Base-by-base conservation (phyloP, 2,113 vertebrate genomes). In the Boulengeromyrus knoepffleri region DNA sequence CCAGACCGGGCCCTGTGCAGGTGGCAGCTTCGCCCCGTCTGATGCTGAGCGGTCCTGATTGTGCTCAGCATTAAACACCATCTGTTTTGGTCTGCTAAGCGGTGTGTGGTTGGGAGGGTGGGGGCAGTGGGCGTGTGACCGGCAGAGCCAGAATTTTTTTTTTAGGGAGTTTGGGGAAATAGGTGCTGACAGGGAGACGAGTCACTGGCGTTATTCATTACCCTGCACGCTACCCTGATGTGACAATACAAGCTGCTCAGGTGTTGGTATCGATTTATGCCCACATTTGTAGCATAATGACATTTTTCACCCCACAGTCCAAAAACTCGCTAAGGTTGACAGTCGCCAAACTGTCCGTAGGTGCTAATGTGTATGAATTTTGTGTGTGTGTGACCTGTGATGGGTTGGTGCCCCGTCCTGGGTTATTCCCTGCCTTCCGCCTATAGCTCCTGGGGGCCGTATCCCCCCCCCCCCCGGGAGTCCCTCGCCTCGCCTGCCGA, bases 1-100 rank as follows among this genome's bases (percentile, higher is more conserved):
- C 15, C 94, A 95, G 94, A 94, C 95, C 95, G 94, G 92, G 91
- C 94, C 96, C 95, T 7, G 90, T 95, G 93, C 96, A 97, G 95
- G 95, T 96, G 96, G 95, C 95, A 95, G 92, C 95, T 95, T 96
- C 94, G 95, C 93, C 93, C 93, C 92, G 93, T 92, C 93, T 94
- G 95, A 96, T 94, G 94, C 95, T 94, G 95, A 95, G 95, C 89
- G 83, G 94, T 91, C 62, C 91, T 94, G 94, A 96, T 97, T 96
- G 94, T 95, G 92, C 94, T 93, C 92, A 93, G 95, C 93, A 96
- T 95, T 94, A 96, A 95, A 95, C 92, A 2, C 95, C 95, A 96
- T 96, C 95, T 96, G 96, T 94, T 95, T 93, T 93, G 88, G 8
- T 49, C 88, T 74, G 13, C 31, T 52, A 36, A 74, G 90, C 17